phyloP scores from a whole-genome alignment of 2,113 vertebrate genomes.

The Cyphomyrus discorhynchus region DNA sequence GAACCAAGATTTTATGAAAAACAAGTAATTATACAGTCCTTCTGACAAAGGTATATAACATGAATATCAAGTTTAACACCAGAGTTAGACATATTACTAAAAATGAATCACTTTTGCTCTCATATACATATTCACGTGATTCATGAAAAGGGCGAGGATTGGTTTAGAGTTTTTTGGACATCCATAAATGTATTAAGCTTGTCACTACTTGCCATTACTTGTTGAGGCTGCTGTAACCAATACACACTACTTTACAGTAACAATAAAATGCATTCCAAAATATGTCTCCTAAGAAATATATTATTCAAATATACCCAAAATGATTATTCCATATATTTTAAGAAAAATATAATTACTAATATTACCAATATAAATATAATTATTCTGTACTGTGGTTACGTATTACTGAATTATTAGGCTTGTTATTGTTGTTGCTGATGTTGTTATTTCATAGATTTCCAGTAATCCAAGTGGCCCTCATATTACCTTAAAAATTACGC shows the following conservation, averaged over 20 bases:
- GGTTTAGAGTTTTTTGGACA: neutral
- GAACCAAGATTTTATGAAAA: neutral
- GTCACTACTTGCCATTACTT: neutral
- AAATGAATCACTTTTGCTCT: neutral
- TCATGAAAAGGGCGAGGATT: neutral
- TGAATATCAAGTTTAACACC: neutral
- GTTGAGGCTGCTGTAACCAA: neutral
- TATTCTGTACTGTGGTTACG: neutral
- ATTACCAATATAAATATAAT: neutral
- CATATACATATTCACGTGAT: slow-evolving; percentile 3
- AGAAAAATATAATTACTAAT: neutral
- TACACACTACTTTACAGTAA: neutral
- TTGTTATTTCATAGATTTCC: neutral
- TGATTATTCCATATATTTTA: neutral
- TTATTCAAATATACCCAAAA: neutral
- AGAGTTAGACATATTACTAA: slow-evolving; percentile 5
- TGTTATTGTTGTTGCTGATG: neutral
- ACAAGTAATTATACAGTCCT: neutral
- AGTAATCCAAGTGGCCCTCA: neutral
- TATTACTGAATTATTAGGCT: neutral
- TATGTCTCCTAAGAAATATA: neutral
- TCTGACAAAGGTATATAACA: neutral
- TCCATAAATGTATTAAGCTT: slow-evolving; percentile 4
- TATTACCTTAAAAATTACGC: neutral
- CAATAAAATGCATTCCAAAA: neutral